These are phyloP conservation scores for Scylla paramamosain DNA, from an alignment of 1,140 invertebrate genomes.

Conservation along the genomic window DNA sequence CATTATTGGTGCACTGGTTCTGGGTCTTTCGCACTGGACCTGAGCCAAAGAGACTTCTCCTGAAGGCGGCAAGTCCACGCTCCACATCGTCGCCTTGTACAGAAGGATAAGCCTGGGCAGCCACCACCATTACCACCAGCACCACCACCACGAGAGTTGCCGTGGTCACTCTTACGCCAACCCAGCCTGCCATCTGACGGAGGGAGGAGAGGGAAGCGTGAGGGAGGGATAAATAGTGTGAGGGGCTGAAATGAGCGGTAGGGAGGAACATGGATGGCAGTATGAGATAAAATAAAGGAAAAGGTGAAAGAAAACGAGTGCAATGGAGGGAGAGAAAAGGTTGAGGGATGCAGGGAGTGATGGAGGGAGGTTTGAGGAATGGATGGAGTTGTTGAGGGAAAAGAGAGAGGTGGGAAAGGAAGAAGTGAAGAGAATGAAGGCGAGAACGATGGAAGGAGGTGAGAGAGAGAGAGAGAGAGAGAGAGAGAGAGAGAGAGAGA, in stretches of 20 bases:
- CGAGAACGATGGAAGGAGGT: not conserved
- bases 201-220: not conserved
- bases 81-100: not conserved
- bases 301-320: not conserved
- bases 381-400: not conserved
- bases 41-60: conserved; percentile 62
- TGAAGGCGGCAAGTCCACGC: conserved; percentile 55
- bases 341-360: not conserved
- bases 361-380: not conserved
- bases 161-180: not conserved
- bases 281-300: not conserved
- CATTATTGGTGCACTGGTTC: conserved; percentile 61
- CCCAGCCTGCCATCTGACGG: not conserved
- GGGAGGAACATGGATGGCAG: no score
- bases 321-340: not conserved
- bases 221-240: no score
- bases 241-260: no score
- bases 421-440: not conserved
- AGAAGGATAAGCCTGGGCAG: conserved; percentile 16
- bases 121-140: conserved; percentile 23
- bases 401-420: not conserved
- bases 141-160: not conserved
- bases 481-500: not conserved
- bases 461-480: not conserved
- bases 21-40: conserved; percentile 28